Conservation (phyloP, 2,797 vertebrate genomes). For the Coendou prehensilis region DNA sequence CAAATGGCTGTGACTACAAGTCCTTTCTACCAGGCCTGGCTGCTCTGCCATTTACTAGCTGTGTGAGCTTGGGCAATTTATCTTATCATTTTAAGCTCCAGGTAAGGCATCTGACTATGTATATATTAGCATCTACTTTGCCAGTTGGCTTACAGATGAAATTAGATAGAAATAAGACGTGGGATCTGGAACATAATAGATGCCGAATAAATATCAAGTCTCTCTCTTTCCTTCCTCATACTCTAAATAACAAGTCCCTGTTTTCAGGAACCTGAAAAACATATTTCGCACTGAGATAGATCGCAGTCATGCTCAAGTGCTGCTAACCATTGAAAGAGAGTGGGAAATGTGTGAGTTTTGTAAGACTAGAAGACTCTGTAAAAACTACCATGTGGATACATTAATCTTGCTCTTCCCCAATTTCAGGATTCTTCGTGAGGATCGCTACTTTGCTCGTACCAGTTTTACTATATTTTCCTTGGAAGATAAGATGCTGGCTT, state of each 20-base stretch:
- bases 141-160: conserved; percentile 32
- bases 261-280: conserved; percentile 39
- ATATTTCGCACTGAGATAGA: conserved; percentile 22
- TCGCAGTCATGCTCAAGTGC: conserved; percentile 9
- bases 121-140: conserved; percentile 59
- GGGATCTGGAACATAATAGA: conserved; percentile 26
- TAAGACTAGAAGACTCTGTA: conserved; percentile 24
- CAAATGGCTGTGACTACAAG: neutral
- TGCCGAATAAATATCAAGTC: conserved; percentile 45
- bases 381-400: neutral
- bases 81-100: conserved; percentile 66
- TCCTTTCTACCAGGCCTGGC: neutral
- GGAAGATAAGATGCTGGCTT: conserved; percentile 46
- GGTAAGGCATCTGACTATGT: conserved; percentile 64
- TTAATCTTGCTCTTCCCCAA: conserved; percentile 24
- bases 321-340: neutral
- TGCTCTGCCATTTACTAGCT: conserved; percentile 61
- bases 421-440: conserved; percentile 49
- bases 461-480: conserved; percentile 34
- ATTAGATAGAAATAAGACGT: conserved; percentile 14
- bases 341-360: conserved; percentile 52
- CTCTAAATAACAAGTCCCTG: neutral
- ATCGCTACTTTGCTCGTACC: neutral
- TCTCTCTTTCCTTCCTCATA: conserved; percentile 17
- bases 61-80: conserved; percentile 58